A percentile compares a stretch with the other conserved stretches of the same genome.
phyloP scores from a whole-genome alignment of 2,113 vertebrate genomes.

The Saimiri boliviensis region DNA sequence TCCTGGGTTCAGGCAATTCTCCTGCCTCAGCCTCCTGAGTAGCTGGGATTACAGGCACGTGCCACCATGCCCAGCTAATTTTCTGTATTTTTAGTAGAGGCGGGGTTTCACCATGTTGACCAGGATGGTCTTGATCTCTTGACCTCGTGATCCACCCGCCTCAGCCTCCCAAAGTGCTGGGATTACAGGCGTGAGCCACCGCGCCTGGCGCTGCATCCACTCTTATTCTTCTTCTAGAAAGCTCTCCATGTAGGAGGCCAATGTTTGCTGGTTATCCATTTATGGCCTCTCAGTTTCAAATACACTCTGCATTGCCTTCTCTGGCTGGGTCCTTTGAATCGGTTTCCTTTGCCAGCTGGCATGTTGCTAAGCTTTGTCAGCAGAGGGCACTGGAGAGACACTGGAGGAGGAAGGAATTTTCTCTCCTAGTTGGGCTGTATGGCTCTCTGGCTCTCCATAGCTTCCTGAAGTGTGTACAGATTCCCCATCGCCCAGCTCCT shows the following conservation, averaged over 20 bases:
- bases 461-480: fast-evolving
- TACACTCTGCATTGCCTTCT: not conserved
- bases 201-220: too few relatives aligned
- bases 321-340: not conserved
- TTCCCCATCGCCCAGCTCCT: not conserved
- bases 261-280: not conserved
- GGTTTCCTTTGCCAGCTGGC: not conserved
- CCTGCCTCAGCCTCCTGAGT: too few relatives aligned
- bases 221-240: not conserved
- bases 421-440: fast-evolving
- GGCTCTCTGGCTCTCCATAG: not conserved
- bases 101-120: too few relatives aligned
- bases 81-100: too few relatives aligned
- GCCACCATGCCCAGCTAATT: too few relatives aligned
- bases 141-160: too few relatives aligned
- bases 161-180: too few relatives aligned
- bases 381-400: conserved; percentile 44
- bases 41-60: too few relatives aligned
- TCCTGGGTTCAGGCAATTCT: too few relatives aligned
- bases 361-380: not conserved
- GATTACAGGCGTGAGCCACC: too few relatives aligned
- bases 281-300: not conserved
- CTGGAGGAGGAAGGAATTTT: not conserved
- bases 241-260: not conserved
- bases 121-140: too few relatives aligned